These are phyloP conservation scores for Euproctis similis DNA, from an alignment of 2,888 invertebrate genomes.

Conservation along the genomic window DNA sequence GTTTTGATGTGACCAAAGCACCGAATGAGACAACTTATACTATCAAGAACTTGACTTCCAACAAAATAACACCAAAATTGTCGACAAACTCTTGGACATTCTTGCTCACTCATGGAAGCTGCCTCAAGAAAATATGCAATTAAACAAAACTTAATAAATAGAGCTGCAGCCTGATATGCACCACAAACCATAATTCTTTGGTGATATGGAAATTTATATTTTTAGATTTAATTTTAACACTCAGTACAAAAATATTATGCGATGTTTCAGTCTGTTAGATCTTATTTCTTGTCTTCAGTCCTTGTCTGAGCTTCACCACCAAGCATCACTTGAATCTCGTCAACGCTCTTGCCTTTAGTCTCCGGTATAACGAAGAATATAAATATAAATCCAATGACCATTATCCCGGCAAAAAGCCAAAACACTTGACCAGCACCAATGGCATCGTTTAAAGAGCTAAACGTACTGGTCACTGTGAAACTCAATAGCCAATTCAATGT, in stretches of 20 bases:
- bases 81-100: too few species aligned
- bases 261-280: conserved; percentile 40
- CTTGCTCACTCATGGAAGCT: too few species aligned
- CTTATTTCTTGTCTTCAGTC: conserved; percentile 50
- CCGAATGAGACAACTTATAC: too few species aligned
- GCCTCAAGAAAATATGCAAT: too few species aligned
- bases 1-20: too few species aligned
- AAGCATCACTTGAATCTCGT: conserved; percentile 77
- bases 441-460: conserved; percentile 69
- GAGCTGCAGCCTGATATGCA: too few species aligned
- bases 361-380: conserved; percentile 81
- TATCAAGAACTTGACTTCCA: too few species aligned
- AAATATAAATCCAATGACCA: conserved; percentile 79
- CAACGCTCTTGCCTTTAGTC: conserved; percentile 81
- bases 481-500: conserved; percentile 88
- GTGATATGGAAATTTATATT: too few species aligned
- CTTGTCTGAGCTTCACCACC: conserved; percentile 45
- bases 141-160: too few species aligned
- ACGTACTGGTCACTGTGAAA: conserved; percentile 87
- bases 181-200: too few species aligned
- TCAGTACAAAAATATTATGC: conserved; percentile 37
- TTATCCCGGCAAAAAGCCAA: conserved; percentile 83
- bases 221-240: conserved; percentile 9
- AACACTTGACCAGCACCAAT: conserved; percentile 81
- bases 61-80: too few species aligned